A percentile compares a stretch with the other conserved stretches of the same genome.
phyloP scores from a whole-genome alignment of 2,888 invertebrate genomes.

The Synanthedon myopaeformis region DNA sequence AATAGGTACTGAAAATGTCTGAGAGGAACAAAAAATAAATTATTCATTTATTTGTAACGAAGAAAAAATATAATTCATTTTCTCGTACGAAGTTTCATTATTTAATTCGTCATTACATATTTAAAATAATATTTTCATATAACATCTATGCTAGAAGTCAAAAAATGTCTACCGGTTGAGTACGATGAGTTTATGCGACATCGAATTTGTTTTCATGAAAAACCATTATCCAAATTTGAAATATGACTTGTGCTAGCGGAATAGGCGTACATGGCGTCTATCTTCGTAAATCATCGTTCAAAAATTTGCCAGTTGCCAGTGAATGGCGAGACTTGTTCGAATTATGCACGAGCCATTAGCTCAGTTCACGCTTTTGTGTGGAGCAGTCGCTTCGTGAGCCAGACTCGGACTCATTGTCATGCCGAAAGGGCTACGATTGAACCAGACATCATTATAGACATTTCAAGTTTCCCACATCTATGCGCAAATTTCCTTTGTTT shows the following conservation, averaged over 20 bases:
- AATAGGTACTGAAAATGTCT: no score
- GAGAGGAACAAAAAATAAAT: no score
- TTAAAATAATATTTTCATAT: no score
- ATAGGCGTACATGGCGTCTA: background rate
- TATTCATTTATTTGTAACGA: no score
- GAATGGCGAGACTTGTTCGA: conserved; percentile 47
- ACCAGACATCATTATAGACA: background rate
- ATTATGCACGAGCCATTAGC: conserved; percentile 57
- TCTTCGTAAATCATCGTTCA: conserved; percentile 25
- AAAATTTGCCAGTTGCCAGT: conserved; percentile 43
- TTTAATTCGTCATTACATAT: no score
- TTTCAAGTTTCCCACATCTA: background rate
- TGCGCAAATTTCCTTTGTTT: background rate
- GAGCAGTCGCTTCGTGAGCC: conserved; percentile 10
- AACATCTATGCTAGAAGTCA: no score
- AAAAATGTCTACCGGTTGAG: no score
- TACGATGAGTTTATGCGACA: no score
- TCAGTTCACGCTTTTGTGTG: conserved; percentile 44
- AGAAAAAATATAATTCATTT: no score
- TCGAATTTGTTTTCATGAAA: no score
- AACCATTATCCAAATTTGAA: no score
- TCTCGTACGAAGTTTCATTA: no score
- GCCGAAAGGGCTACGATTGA: conserved; percentile 24
- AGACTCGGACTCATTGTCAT: conserved; percentile 39
- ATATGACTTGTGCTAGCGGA: background rate